These are phyloP conservation scores for Porites divaricata DNA, from an alignment of 92 coral and sea anemone genomes.

Conservation along the genomic window DNA sequence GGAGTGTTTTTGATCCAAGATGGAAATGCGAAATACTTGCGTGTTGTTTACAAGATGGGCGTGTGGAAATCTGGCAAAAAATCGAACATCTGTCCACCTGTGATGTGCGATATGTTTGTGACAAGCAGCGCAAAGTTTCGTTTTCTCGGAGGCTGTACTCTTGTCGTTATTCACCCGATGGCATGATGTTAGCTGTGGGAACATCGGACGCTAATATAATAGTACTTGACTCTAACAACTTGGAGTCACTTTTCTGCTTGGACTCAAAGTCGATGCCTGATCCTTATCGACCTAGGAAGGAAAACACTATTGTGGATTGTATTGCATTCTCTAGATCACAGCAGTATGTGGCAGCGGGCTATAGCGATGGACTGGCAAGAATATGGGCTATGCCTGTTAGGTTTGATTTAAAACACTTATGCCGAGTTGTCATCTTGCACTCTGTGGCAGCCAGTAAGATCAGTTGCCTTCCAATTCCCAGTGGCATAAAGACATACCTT, in stretches of 20 bases:
- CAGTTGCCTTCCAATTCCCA: conserved; percentile 72
- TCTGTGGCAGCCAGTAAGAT: conserved; percentile 80
- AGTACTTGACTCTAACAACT: conserved; percentile 53
- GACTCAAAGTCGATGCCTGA: conserved; percentile 68
- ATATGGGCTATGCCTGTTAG: conserved; percentile 81
- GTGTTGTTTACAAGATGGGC: conserved; percentile 90
- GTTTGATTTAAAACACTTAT: conserved; percentile 77
- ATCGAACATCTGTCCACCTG: conserved; percentile 49
- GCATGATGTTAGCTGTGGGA: conserved; percentile 72
- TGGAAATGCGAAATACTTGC: conserved; percentile 69
- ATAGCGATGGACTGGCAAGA: conserved; percentile 79
- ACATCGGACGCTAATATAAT: conserved; percentile 83
- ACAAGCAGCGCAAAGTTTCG: conserved; percentile 75
- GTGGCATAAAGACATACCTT: conserved; percentile 71
- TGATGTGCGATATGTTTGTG: conserved; percentile 65
- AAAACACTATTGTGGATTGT: conserved; percentile 79
- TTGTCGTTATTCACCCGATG: conserved; percentile 86
- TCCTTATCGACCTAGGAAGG: conserved; percentile 59
- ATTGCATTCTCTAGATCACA: conserved; percentile 82
- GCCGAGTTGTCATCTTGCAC: conserved; percentile 80
- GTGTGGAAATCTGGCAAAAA: conserved; percentile 75
- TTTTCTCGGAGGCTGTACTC: conserved; percentile 71
- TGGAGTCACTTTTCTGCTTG: conserved; percentile 44
- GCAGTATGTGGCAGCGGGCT: conserved; percentile 87
- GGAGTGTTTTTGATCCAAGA: conserved; percentile 87